Base-by-base conservation (phyloP, 2,888 invertebrate genomes). In the Xestia ashworthii region DNA sequence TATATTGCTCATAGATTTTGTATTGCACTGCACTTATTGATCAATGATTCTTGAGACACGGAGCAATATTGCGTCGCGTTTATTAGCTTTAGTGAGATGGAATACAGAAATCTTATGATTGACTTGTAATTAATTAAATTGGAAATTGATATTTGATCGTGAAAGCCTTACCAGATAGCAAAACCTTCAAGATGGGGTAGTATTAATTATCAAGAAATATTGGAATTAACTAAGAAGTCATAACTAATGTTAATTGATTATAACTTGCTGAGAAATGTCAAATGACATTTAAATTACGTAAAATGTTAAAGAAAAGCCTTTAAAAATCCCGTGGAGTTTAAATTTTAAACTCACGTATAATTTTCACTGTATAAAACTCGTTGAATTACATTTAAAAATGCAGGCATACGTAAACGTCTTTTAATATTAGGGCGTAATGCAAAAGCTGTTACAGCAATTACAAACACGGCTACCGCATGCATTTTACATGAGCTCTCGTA, bases 401-500 rank as follows among this genome's bases (percentile, higher is more conserved):
- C 58, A 78, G 65, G 71, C 73, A 74, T 62, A 72, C 71, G 71
- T 74, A 55, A 79, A 79, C 58, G 65, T 70, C 81, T 81, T 82
- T 78, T 84, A 81, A 85, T 84, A 86, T 79, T 73, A 84, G 62
- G 66, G 64, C 38, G 78, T 77, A 76, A 83, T 86, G 78, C 82
- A 83, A 82, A 83, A 89, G 85, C 85, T 88, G 87, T 86, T 89
- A 82, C 81, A 80, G 87, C 90, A 91, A 91, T 87, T 87, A 93
- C 91, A 91, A 89, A 89, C 88, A 90, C 90, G 88, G 87, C 82
- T 89, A 81, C 82, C 84, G 85, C 89, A 93, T 94, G 92, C 92
- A 93, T 94, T 92, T 92, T 91, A 92, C 94, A 94, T 94, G 93
- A 94, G 93, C 85, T 85, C 84, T 88, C 88, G 85, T 86, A 92